Base-by-base conservation (phyloP, 2,888 invertebrate species). In the Nemapogon koenigi region DNA sequence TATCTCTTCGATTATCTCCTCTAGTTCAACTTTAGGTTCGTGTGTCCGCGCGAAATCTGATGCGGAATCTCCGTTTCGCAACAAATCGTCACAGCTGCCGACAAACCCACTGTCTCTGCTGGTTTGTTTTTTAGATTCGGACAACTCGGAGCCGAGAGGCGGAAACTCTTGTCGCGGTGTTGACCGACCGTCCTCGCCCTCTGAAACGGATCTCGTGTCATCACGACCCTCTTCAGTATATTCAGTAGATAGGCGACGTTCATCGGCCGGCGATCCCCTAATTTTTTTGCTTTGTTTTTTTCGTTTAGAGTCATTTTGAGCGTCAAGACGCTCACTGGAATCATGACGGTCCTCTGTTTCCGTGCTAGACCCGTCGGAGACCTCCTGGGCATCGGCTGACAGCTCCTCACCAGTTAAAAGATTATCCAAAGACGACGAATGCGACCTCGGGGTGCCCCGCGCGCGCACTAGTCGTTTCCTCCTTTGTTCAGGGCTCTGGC, bases 61-160 rank as follows among this genome's bases (percentile, higher is more conserved):
- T 51, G 72, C 72, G n/a, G 73, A 69, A 48, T 76, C 78, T 16
- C 73, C 75, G 50, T 87, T 86, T 59, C 89, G 86, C 27, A 92
- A 69, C 42, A 94, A 73, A 62, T 94, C 93, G 56, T 93, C 93
- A 53, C 90, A 91, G 59, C 91, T 92, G 4, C 93, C 93, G 33
- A 93, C 88, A 51, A 94, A 94, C 2, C 93, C 93, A 51, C 92
- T 92, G 61, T 94, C 93, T 42, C 93, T 82, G 55, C 90, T 91
- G 43, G 91, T 90, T 59, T 90, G 89, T 59, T 90, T 91, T 51
- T 87, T 86, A 40, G 86, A 84, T 58, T 83, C 83, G 17, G 83
- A 82, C 33, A 83, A 65, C 56, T 82, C 81, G 46, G 82, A 81
- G 48, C 82, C 79, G 41, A 80, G 65, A 32, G 79, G 75, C 51